Evolutionary conservation across 2,113 vertebrate species (phyloP).

Genomic region (Talpa occidentalis): DNA sequence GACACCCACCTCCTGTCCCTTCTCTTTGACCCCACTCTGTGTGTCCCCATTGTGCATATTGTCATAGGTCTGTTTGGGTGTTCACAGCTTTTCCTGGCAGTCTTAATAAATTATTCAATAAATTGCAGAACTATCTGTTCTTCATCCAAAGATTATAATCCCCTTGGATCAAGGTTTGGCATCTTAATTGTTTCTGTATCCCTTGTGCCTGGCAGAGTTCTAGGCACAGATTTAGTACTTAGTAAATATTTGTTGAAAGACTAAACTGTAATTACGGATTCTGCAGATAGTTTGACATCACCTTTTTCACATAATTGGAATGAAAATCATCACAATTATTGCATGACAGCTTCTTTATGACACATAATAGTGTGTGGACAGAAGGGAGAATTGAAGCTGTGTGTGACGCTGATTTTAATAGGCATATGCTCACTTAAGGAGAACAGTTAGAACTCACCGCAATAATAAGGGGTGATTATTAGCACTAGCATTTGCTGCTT

Average conservation of each 20-base stretch:
- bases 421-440: background rate
- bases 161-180: background rate
- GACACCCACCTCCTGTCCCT: background rate
- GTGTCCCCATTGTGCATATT: background rate
- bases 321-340: background rate
- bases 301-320: background rate
- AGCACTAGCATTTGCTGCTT: background rate
- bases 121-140: background rate
- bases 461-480: background rate
- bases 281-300: background rate
- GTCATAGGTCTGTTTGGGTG: background rate
- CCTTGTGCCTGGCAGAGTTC: background rate
- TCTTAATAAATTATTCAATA: background rate
- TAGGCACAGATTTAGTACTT: background rate
- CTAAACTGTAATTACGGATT: background rate
- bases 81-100: background rate
- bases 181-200: background rate
- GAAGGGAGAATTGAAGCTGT: background rate
- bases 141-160: background rate
- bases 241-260: conserved; percentile 17
- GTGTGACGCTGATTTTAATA: background rate
- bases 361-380: background rate
- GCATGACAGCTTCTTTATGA: background rate
- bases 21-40: background rate
- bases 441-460: background rate